These are phyloP conservation scores for Lomographa bimaculata DNA, from an alignment of 2,888 invertebrate species.

Conservation along the genomic window DNA sequence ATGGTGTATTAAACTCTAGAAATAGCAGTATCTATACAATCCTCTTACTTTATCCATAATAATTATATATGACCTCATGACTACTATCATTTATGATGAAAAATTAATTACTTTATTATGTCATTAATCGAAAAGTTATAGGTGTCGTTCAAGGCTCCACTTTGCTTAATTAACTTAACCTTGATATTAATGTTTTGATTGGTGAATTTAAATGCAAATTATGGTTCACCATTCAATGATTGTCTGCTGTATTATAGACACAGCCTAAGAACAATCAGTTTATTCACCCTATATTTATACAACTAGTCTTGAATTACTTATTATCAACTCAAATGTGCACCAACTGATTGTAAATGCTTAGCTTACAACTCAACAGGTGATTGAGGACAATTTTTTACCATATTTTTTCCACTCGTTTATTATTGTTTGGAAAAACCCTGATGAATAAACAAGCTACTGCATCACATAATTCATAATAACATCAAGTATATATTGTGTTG, in stretches of 20 bases:
- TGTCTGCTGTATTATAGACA: no score
- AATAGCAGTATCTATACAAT: no score
- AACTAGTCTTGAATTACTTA: slow-evolving; percentile 10
- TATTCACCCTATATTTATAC: no score
- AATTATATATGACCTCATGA: no score
- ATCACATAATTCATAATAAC: slow-evolving; percentile 1
- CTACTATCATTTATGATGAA: no score
- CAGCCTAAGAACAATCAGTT: no score
- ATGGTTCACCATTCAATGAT: slow-evolving; percentile 1
- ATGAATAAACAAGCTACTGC: slow-evolving; percentile 4
- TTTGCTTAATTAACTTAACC: slow-evolving; percentile 16
- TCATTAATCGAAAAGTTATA: slow-evolving; percentile 5
- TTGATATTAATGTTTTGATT: slow-evolving; percentile 17
- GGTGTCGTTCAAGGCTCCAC: slow-evolving; percentile 9
- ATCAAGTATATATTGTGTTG: slow-evolving; percentile 1
- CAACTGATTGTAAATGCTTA: slow-evolving; percentile 13
- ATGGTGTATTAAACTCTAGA: no score
- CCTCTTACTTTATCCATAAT: no score
- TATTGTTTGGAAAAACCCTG: slow-evolving; percentile 2
- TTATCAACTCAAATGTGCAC: slow-evolving; percentile 11
- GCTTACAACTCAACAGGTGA: slow-evolving; percentile 22
- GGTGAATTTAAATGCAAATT: slow-evolving; percentile 10
- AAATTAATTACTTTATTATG: slow-evolving; percentile 2
- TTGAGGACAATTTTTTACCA: slow-evolving; percentile 2
- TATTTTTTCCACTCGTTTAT: slow-evolving; percentile 1